phyloP scores from a whole-genome alignment of 2,888 invertebrate species.

The Catonia carolina region DNA sequence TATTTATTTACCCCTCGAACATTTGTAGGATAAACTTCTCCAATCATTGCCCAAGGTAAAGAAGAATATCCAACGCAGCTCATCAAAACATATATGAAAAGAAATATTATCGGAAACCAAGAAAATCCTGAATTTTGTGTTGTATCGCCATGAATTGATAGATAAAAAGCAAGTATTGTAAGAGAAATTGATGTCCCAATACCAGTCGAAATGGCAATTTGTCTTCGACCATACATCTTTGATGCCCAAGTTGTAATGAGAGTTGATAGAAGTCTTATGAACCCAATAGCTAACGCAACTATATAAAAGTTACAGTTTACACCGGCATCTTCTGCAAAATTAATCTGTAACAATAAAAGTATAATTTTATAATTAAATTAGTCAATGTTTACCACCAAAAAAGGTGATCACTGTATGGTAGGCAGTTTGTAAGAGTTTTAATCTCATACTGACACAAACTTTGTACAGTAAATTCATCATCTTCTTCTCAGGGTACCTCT shows the following conservation, averaged over 20 bases:
- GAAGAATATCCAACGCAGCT: constrained; percentile 51
- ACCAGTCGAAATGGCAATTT: constrained; percentile 45
- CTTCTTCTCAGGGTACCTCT: too few relatives aligned
- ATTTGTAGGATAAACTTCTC: constrained; percentile 49
- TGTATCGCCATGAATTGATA: too few relatives aligned
- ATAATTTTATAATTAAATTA: too few relatives aligned
- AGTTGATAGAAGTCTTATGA: constrained; percentile 32
- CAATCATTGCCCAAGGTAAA: constrained; percentile 51
- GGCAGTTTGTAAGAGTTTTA: too few relatives aligned
- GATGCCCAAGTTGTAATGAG: constrained; percentile 30
- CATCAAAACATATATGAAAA: constrained; percentile 38
- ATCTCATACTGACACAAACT: too few relatives aligned
- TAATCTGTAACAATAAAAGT: constrained; percentile 38
- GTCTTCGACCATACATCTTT: constrained; percentile 31
- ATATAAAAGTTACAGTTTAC: constrained; percentile 32
- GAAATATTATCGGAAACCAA: constrained; percentile 30
- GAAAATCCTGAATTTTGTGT: too few relatives aligned
- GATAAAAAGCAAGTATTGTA: constrained; percentile 32
- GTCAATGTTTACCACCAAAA: too few relatives aligned
- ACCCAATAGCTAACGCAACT: constrained; percentile 33
- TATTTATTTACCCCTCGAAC: constrained; percentile 43
- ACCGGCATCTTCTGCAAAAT: constrained; percentile 41
- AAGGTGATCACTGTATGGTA: too few relatives aligned
- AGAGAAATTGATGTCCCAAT: constrained; percentile 50
- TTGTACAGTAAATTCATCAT: too few relatives aligned